Evolutionary conservation across 2,888 invertebrate species (phyloP).

Genomic region (Drosophila borealis): DNA sequence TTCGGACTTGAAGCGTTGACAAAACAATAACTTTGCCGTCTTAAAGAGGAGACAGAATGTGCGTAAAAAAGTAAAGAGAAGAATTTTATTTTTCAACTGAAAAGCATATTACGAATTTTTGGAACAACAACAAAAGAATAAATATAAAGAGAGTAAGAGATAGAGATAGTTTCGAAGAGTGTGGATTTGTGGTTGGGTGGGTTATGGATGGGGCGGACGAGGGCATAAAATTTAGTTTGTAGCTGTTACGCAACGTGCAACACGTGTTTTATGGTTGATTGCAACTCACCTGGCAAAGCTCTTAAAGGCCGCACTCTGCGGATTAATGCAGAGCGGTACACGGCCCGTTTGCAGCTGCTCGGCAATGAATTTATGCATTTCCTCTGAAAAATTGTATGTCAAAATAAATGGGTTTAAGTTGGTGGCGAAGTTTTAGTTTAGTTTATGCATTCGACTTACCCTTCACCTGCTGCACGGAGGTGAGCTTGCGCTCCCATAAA

Average conservation of each 20-base stretch:
- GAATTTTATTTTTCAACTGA: slow-evolving; percentile 33
- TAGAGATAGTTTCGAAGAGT: slow-evolving; percentile 10
- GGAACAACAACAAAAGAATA: slow-evolving; percentile 43
- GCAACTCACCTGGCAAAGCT: slow-evolving; percentile 99
- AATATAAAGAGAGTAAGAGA: slow-evolving; percentile 7
- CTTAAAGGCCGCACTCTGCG: slow-evolving; percentile 99
- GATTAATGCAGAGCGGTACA: slow-evolving; percentile 99
- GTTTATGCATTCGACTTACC: slow-evolving; percentile 86
- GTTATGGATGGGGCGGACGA: not conserved
- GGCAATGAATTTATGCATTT: slow-evolving; percentile 99
- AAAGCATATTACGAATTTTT: slow-evolving; percentile 49
- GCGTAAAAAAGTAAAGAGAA: slow-evolving; percentile 2
- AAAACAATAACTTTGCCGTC: slow-evolving; percentile 37
- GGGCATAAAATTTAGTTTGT: slow-evolving; percentile 5
- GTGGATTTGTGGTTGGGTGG: not conserved
- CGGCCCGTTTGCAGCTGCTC: slow-evolving; percentile 97
- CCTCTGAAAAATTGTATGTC: slow-evolving; percentile 89
- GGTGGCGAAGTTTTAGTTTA: too few relatives aligned
- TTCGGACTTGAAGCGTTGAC: slow-evolving; percentile 39
- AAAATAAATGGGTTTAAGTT: not conserved
- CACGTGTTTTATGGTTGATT: slow-evolving; percentile 8
- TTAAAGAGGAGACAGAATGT: slow-evolving; percentile 7
- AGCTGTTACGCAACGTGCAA: slow-evolving; percentile 34
- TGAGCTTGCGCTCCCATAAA: slow-evolving; percentile 97
- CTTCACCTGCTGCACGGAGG: slow-evolving; percentile 97